Base-by-base conservation (phyloP, 1,140 invertebrate species). In the Leptopilina boulardi region DNA sequence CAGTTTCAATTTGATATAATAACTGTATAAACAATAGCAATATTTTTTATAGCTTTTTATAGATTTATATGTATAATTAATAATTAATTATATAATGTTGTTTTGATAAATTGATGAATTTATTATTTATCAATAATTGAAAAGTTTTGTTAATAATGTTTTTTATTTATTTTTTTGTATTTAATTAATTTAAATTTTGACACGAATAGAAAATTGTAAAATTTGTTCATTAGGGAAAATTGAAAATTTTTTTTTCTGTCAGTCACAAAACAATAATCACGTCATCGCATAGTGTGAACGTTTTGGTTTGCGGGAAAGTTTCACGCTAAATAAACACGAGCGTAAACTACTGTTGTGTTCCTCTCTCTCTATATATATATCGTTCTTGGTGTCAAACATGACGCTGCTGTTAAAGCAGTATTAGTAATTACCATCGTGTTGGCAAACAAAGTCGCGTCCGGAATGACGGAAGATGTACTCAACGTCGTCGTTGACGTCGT, bases 341-440 rank as follows among this genome's bases (percentile, higher is more conserved):
- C 75, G 26, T 75, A 71, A 15, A 54, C 54, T 77, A 54, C 54
- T 77, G 70, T 38, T 78, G 56, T 71, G 70, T 75, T 21, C 47
- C 73, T 80, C 76, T 77, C 76, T 77, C 47, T 80, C 72, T 51
- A 71, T 73, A 30, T 30, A 30, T 71, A 74, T 74, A 74, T 71
- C 75, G 74, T 77, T 38, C 34, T 70, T 56, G 54, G 70, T 74
- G 54, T 77, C 73, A 78, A 80, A 85, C 82, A 85, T 73, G 77
- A 79, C 73, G 75, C 74, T 78, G 81, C 77, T 85, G 83, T 86
- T 87, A 84, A 87, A 87, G 82, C 84, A 84, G 85, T 86, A 87
- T 87, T 84, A 84, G 86, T 87, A 88, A 88, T 87, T 88, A 88
- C 82, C 84, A 80, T 76, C 82, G 77, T 86, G 85, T 88, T 84